Base-by-base conservation (phyloP, 2,888 invertebrate species). In the Trissolcus brochymenae region DNA sequence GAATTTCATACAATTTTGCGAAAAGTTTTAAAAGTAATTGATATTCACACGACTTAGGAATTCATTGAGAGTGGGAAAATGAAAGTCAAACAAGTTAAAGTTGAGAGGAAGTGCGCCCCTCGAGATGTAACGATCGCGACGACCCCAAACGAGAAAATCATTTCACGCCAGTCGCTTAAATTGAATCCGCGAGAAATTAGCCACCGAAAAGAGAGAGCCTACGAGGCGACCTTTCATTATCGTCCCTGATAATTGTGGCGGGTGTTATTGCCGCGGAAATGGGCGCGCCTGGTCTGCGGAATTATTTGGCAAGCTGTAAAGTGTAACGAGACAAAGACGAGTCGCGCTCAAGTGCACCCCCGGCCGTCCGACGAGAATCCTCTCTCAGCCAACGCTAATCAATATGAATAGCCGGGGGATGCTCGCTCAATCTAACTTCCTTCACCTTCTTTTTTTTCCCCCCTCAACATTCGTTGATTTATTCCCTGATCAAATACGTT, bases 351-450 rank as follows among this genome's bases (percentile, higher is more conserved):
- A 17, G 11, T 54, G 25, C 19, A 16, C 14, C 57, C 62, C 51
- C 59, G 9, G 43, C 64, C 53, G 59, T 49, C 60, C 61, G 59
- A 29, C 74, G 61, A 14, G 57, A 65, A 65, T 73, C 50, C 64
- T 40, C 68, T 59, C 67, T 74, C 65, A 75, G 64, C 60, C 75
- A 64, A 70, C 82, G 83, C 82, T 86, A 87, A 86, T 87, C 87
- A 85, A 87, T 86, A 87, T 85, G 85, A 85, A 84, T 80, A 82
- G 78, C 80, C 76, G 71, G 79, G 79, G 79, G 84, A 81, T 83
- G 80, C 80, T 82, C 65, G 65, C 65, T 65, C 75, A 60, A 76
- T 65, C 75, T 67, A 62, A 62, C 74, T 67, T 60, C 66, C 50
- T 65, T 60, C 73, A 40, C 56, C 51, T 51, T 19, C 51, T 19